Evolutionary conservation across 2,888 invertebrate species (phyloP).

Genomic region (Dichetophora obliterata): DNA sequence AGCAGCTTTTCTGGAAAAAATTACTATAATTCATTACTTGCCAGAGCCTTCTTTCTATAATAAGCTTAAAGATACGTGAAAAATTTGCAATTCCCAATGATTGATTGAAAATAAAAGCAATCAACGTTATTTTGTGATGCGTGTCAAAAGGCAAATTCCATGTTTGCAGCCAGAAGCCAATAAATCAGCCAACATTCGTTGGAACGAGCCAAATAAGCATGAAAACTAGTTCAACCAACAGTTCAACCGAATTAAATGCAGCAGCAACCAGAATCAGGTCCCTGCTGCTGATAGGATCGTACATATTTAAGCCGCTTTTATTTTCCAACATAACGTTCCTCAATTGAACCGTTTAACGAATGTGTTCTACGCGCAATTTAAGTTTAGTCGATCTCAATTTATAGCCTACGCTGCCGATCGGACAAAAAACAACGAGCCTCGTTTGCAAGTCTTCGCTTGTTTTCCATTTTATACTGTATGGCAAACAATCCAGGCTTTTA

Average conservation of each 20-base stretch:
- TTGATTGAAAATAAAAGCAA: too few relatives aligned
- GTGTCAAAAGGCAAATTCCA: too few relatives aligned
- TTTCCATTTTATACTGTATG: background rate
- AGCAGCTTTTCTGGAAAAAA: too few relatives aligned
- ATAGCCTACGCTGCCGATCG: background rate
- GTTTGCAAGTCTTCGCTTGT: background rate
- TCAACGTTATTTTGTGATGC: too few relatives aligned
- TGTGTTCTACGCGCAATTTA: slow-evolving; percentile 1
- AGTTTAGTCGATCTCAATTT: background rate
- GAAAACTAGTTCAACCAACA: slow-evolving; percentile 8
- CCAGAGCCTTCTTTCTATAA: too few relatives aligned
- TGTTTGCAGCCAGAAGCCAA: too few relatives aligned
- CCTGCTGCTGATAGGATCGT: slow-evolving; percentile 7
- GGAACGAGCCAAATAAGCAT: background rate
- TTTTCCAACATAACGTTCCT: background rate
- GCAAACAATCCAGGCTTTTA: background rate
- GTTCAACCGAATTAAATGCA: background rate
- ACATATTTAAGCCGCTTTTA: slow-evolving; percentile 11
- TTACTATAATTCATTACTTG: too few relatives aligned
- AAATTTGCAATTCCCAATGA: too few relatives aligned
- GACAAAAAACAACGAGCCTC: background rate
- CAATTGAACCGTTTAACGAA: slow-evolving; percentile 28
- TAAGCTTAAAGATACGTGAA: too few relatives aligned
- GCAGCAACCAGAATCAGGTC: background rate
- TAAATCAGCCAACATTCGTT: too few relatives aligned